These are phyloP conservation scores for Patella caerulea DNA, from an alignment of 2,888 invertebrate species.

Conservation along the genomic window DNA sequence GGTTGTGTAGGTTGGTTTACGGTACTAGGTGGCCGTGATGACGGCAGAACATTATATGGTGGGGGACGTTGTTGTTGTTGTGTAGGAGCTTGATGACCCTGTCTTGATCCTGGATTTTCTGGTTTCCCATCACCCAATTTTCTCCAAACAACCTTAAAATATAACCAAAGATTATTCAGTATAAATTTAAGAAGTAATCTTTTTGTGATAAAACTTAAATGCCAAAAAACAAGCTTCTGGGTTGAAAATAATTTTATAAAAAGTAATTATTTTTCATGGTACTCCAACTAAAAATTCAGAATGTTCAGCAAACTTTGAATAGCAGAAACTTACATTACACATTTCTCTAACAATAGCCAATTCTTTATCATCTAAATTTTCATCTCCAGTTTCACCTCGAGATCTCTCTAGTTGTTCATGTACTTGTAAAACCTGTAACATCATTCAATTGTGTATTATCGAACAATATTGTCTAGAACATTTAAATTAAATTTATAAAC, in stretches of 20 bases:
- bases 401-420: conserved; percentile 84
- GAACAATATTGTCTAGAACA: too few species aligned
- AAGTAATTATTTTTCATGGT: background rate
- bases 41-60: conserved; percentile 9
- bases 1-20: background rate
- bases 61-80: conserved; percentile 18
- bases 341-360: conserved; percentile 94
- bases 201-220: too few species aligned
- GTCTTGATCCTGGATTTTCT: background rate
- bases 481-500: too few species aligned
- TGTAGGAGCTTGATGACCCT: conserved; percentile 15
- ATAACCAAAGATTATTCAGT: background rate
- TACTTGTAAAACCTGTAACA: conserved; percentile 81
- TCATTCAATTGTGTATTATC: background rate
- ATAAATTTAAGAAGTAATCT: background rate
- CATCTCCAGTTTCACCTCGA: conserved; percentile 52
- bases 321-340: conserved; percentile 83
- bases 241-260: too few species aligned
- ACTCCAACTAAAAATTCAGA: background rate
- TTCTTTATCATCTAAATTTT: conserved; percentile 79
- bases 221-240: too few species aligned
- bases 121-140: conserved; percentile 52
- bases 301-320: too few species aligned
- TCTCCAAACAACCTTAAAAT: conserved; percentile 63
- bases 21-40: background rate